These are phyloP conservation scores for Temnopleurus reevesii DNA, from an alignment of 53 echinoderm and acorn worm species.

Conservation along the genomic window DNA sequence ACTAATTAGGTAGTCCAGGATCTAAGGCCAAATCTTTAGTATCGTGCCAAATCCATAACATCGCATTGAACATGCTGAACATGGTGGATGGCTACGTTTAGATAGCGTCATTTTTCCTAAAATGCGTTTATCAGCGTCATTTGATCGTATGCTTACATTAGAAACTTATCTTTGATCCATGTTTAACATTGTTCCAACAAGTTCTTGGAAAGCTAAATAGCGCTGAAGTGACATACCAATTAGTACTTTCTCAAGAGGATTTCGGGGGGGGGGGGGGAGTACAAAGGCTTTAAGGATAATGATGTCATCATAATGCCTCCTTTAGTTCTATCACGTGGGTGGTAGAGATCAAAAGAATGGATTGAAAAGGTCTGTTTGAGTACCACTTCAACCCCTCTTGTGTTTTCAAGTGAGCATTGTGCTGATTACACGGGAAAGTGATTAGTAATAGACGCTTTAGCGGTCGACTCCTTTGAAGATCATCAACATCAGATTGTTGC, in stretches of 20 bases:
- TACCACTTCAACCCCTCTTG: slow-evolving; percentile 47
- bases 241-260: not conserved
- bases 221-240: not conserved
- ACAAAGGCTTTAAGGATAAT: not conserved
- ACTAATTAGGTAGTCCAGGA: too few species aligned
- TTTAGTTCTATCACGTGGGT: not conserved
- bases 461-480: slow-evolving; percentile 23
- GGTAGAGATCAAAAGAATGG: not conserved
- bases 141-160: too few species aligned
- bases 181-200: too few species aligned
- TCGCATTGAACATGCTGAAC: too few species aligned
- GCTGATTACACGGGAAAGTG: slow-evolving; percentile 54
- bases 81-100: too few species aligned
- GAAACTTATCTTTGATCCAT: too few species aligned
- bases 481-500: not conserved
- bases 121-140: too few species aligned
- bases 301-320: slow-evolving; percentile 12
- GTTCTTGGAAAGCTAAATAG: not conserved
- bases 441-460: slow-evolving; percentile 9
- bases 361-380: slow-evolving; percentile 30
- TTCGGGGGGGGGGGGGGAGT: not conserved
- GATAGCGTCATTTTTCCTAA: too few species aligned
- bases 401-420: slow-evolving; percentile 9
- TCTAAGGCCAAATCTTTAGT: too few species aligned
- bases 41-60: too few species aligned